Conservation (phyloP, 2,113 vertebrate genomes). For the Megatriorchis doriae region DNA sequence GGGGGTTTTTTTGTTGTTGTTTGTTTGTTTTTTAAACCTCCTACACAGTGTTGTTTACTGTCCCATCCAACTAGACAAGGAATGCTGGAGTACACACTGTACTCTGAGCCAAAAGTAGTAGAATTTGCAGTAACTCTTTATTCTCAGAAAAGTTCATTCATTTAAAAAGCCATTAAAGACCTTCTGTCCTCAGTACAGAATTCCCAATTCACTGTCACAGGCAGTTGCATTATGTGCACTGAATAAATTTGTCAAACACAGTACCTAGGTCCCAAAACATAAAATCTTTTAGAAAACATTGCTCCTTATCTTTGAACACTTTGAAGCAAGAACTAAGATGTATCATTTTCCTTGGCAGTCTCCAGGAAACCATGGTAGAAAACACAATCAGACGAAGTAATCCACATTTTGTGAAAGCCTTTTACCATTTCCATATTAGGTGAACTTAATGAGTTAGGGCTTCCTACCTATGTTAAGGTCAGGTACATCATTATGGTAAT, state of each 20-base stretch:
- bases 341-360: background rate
- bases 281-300: background rate
- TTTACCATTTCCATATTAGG: background rate
- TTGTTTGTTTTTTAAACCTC: background rate
- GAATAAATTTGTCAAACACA: background rate
- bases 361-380: background rate
- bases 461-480: background rate
- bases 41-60: background rate
- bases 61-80: background rate
- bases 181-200: background rate
- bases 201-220: background rate
- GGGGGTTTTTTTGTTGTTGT: too few species aligned
- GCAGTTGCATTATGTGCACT: background rate
- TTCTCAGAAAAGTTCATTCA: background rate
- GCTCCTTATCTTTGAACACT: background rate
- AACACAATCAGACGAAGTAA: background rate
- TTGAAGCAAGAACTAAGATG: background rate
- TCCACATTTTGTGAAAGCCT: background rate
- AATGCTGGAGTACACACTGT: background rate
- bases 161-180: background rate
- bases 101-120: background rate
- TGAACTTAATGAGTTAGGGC: background rate
- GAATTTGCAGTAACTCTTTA: background rate
- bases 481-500: background rate
- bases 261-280: background rate